Conservation (phyloP, 2,797 vertebrate species). For the Apogon hyalosoma region DNA sequence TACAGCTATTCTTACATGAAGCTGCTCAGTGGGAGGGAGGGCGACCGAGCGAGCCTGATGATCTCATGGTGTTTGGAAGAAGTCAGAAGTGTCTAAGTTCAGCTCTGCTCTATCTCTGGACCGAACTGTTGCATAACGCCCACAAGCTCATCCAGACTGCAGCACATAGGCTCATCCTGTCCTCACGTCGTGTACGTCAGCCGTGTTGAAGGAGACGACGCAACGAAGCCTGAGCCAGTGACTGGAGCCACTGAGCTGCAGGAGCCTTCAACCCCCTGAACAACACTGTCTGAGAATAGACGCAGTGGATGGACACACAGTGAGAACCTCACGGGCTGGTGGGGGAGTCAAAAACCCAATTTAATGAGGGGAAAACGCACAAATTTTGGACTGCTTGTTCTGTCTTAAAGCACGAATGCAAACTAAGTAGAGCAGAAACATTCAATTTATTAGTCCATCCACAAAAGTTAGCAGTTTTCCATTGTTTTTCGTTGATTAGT, state of each 20-base stretch:
- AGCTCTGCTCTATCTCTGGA: conserved; percentile 67
- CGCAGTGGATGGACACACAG: background rate
- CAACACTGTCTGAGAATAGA: background rate
- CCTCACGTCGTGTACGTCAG: conserved; percentile 44
- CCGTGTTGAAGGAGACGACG: conserved; percentile 3
- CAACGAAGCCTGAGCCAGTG: background rate
- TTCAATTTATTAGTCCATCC: background rate
- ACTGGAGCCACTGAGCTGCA: background rate
- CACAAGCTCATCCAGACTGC: conserved; percentile 52
- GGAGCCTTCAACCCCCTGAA: conserved; percentile 23
- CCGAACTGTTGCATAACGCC: conserved; percentile 64
- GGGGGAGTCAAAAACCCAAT: background rate
- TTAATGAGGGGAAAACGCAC: background rate
- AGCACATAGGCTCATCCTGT: conserved; percentile 51
- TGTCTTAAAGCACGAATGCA: background rate
- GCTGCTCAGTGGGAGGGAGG: background rate
- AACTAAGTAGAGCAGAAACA: background rate
- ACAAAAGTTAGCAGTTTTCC: background rate
- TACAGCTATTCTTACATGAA: conserved; percentile 35
- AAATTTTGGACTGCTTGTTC: background rate
- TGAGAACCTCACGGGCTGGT: background rate
- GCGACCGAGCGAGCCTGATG: conserved; percentile 36
- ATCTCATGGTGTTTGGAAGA: conserved; percentile 53
- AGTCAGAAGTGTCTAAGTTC: conserved; percentile 59
- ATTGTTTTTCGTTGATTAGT: background rate